These are phyloP conservation scores for Agelas oroides DNA, from an alignment of 37 sponge, comb jelly and placozoan species.

Conservation along the genomic window DNA sequence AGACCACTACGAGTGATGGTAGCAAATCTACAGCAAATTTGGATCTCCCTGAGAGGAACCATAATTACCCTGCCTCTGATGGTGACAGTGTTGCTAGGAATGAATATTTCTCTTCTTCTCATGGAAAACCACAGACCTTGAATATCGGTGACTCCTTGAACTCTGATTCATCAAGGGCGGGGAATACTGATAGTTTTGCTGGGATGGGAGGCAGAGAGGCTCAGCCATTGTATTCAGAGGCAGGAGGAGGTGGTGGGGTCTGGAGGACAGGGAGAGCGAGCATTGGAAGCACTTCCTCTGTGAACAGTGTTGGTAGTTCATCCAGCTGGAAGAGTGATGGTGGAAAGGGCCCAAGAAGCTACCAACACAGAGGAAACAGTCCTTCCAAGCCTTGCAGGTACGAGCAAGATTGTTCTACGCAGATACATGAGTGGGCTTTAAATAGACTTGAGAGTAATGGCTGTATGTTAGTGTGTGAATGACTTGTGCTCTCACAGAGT, in stretches of 20 bases:
- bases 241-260: neutral
- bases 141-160: neutral
- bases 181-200: neutral
- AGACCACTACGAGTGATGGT: neutral
- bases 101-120: neutral
- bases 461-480: too few relatives aligned
- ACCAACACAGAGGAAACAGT: neutral
- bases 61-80: neutral
- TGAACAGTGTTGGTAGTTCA: conserved; percentile 48
- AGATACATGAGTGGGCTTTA: neutral
- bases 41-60: neutral
- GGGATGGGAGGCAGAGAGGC: neutral
- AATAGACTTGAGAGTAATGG: too few relatives aligned
- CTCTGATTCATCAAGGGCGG: neutral
- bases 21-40: neutral
- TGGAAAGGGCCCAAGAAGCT: neutral
- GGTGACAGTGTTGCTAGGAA: conserved; percentile 1
- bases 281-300: conserved; percentile 44
- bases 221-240: neutral
- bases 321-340: conserved; percentile 53
- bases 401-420: neutral
- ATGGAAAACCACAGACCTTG: neutral
- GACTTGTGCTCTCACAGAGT: too few relatives aligned
- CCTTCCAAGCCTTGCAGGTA: conserved; percentile 35
- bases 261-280: conserved; percentile 14